Percentiles rank a stretch among this genome's conserved stretches.
phyloP scores from a whole-genome alignment of 1,140 invertebrate genomes.

The Euwallacea similis region DNA sequence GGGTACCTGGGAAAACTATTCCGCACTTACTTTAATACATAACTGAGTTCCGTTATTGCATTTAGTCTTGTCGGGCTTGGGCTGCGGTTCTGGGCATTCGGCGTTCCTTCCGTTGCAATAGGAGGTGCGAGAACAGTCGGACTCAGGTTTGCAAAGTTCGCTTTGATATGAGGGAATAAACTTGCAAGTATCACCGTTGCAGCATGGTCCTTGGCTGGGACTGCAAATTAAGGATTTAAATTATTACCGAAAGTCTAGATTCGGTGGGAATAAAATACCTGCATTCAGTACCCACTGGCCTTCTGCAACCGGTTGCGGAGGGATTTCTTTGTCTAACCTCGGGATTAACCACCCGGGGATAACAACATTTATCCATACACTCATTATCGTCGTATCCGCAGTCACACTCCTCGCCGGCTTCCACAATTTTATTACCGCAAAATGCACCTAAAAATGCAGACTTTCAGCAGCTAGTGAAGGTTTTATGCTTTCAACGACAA shows the following conservation, averaged over 20 bases:
- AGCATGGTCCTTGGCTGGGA: slow-evolving; percentile 96
- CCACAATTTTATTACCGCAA: slow-evolving; percentile 99
- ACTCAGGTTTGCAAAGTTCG: slow-evolving; percentile 78
- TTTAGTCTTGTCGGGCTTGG: slow-evolving; percentile 78
- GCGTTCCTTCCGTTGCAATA: slow-evolving; percentile 83
- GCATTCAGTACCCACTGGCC: slow-evolving; percentile 79
- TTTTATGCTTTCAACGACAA: too few species aligned
- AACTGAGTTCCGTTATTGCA: slow-evolving; percentile 84
- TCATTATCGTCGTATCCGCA: slow-evolving; percentile 95
- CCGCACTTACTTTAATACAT: slow-evolving; percentile 67
- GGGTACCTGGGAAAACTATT: neutral
- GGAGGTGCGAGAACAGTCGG: slow-evolving; percentile 85
- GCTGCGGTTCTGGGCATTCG: slow-evolving; percentile 79
- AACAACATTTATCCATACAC: slow-evolving; percentile 93
- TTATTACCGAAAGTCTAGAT: neutral
- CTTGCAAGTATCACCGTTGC: slow-evolving; percentile 76
- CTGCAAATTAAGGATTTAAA: slow-evolving; percentile 56
- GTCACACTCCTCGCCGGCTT: slow-evolving; percentile 97
- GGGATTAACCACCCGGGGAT: slow-evolving; percentile 77
- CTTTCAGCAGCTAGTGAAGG: too few species aligned
- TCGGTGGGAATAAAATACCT: slow-evolving; percentile 57
- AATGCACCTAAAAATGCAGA: slow-evolving; percentile 68
- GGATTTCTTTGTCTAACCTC: slow-evolving; percentile 70
- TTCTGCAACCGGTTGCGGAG: slow-evolving; percentile 76
- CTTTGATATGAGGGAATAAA: slow-evolving; percentile 70